Conservation (phyloP, 2,888 invertebrate species). For the Hipparchia sbordonii region DNA sequence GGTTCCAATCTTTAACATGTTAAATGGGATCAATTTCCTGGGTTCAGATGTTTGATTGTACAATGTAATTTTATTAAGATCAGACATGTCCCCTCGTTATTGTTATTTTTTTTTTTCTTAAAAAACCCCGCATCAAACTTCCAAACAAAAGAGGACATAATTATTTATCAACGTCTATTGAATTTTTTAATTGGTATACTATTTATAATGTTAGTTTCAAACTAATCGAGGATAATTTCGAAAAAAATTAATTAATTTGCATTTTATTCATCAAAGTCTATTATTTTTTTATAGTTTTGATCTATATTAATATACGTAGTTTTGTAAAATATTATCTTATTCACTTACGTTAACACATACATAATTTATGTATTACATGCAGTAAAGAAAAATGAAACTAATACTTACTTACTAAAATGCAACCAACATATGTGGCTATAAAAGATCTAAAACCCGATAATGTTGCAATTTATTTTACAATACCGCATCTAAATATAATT, state of each 20-base stretch:
- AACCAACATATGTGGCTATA: conserved; percentile 9
- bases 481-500: conserved; percentile 30
- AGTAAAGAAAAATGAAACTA: not conserved
- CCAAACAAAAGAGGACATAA: too few species aligned
- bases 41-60: conserved; percentile 27
- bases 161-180: too few species aligned
- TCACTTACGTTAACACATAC: not conserved
- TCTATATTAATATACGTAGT: too few species aligned
- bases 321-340: too few species aligned
- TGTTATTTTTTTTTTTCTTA: not conserved
- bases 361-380: not conserved
- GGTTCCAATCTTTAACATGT: conserved; percentile 64
- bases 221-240: too few species aligned
- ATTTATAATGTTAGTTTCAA: too few species aligned
- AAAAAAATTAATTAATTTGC: too few species aligned
- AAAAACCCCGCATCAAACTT: not conserved
- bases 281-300: too few species aligned
- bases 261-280: too few species aligned
- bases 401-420: not conserved
- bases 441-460: conserved; percentile 20
- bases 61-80: conserved; percentile 5
- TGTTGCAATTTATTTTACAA: conserved; percentile 27
- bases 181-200: too few species aligned
- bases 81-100: not conserved
- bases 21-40: conserved; percentile 66